Evolutionary conservation across 2,888 invertebrate species (phyloP).

Genomic region (Polydrusus pterygomalis): DNA sequence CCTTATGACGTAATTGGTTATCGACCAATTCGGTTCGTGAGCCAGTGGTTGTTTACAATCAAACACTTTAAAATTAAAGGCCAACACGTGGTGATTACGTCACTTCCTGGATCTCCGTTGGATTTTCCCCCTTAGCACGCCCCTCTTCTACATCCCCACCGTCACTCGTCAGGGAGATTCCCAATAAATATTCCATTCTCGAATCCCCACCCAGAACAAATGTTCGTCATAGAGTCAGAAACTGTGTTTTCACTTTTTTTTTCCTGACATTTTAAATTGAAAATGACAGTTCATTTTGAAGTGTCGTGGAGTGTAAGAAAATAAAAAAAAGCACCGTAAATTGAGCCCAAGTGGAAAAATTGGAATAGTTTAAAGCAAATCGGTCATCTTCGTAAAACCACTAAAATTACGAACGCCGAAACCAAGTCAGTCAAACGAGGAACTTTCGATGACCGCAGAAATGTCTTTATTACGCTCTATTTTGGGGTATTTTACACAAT

Average conservation of each 20-base stretch:
- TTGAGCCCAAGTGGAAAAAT: neutral
- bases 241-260: neutral
- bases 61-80: slow-evolving; percentile 23
- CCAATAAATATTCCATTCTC: neutral
- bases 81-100: slow-evolving; percentile 44
- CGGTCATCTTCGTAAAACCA: slow-evolving; percentile 29
- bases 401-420: slow-evolving; percentile 1
- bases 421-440: slow-evolving; percentile 19
- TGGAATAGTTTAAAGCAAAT: neutral
- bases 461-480: neutral
- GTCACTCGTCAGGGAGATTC: slow-evolving; percentile 8
- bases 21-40: neutral
- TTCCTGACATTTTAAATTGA: neutral
- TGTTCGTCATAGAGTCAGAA: neutral
- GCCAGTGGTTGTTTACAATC: slow-evolving; percentile 6
- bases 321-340: neutral
- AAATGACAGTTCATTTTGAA: slow-evolving; percentile 4
- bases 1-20: slow-evolving; percentile 9
- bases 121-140: slow-evolving; percentile 8
- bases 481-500: neutral
- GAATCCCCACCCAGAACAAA: neutral
- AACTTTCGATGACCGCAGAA: neutral
- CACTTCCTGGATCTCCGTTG: slow-evolving; percentile 37
- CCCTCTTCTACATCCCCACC: slow-evolving; percentile 9
- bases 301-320: neutral